Evolutionary conservation across 2,113 vertebrate genomes (phyloP).

Genomic region (Pardalotus punctatus): DNA sequence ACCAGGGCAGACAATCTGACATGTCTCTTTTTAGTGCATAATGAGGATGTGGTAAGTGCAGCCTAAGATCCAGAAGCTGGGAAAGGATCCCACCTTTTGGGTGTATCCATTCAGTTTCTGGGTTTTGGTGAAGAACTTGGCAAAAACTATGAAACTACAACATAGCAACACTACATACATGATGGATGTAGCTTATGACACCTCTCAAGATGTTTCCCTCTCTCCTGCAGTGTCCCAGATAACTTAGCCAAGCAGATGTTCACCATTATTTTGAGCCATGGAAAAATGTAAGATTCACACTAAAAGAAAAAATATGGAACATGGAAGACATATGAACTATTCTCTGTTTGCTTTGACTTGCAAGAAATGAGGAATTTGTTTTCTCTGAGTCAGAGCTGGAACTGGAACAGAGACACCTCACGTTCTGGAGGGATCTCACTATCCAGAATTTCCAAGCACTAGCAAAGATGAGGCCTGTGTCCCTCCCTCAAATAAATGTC

Average conservation of each 20-base stretch:
- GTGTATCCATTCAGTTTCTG: background rate
- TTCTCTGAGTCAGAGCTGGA: constrained; percentile 40
- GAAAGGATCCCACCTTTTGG: background rate
- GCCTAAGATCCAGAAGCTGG: background rate
- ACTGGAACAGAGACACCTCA: background rate
- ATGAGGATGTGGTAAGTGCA: background rate
- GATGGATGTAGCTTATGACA: constrained; percentile 21
- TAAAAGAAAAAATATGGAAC: background rate
- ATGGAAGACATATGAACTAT: constrained; percentile 21
- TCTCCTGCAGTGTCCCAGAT: constrained; percentile 6
- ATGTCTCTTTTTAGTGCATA: background rate
- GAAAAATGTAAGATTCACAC: constrained; percentile 32
- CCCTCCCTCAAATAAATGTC: background rate
- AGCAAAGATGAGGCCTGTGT: background rate
- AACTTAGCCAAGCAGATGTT: constrained; percentile 64
- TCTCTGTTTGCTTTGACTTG: constrained; percentile 24
- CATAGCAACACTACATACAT: background rate
- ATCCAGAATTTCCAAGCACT: background rate
- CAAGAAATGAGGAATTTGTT: background rate
- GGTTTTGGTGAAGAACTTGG: constrained; percentile 34
- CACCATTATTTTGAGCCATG: constrained; percentile 9
- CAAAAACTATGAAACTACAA: background rate
- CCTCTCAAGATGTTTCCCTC: constrained; percentile 43
- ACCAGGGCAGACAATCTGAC: background rate
- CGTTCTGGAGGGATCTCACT: background rate